Conservation (phyloP, 2,888 invertebrate genomes). For the Salpingus planirostris region DNA sequence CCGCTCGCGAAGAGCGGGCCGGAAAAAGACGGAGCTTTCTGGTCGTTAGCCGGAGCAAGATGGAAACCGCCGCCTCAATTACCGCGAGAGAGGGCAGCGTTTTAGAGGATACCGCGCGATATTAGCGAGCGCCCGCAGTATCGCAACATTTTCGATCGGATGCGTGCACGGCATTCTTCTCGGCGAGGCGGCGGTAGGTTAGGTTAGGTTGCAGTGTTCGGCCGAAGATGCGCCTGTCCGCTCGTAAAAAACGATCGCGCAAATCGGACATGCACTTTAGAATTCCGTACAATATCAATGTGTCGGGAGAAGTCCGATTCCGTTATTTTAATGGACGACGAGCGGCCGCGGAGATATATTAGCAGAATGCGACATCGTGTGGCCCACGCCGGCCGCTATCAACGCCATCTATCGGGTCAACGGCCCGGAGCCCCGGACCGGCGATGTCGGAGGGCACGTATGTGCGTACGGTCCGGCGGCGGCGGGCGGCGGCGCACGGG, state of each 20-base stretch:
- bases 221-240: no score
- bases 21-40: slow-evolving; percentile 15
- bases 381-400: slow-evolving; percentile 32
- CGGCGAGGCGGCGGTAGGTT: no score
- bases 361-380: slow-evolving; percentile 30
- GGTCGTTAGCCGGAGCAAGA: slow-evolving; percentile 23
- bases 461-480: no score
- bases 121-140: no score
- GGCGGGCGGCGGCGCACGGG: no score
- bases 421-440: no score
- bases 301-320: slow-evolving; percentile 22
- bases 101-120: no score
- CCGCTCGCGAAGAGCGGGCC: slow-evolving; percentile 6
- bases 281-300: slow-evolving; percentile 25
- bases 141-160: no score
- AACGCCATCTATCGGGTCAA: slow-evolving; percentile 35
- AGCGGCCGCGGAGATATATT: slow-evolving; percentile 29
- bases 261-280: slow-evolving; percentile 21
- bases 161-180: no score
- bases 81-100: slow-evolving; percentile 7
- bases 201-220: no score
- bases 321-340: slow-evolving; percentile 31
- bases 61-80: slow-evolving; percentile 21
- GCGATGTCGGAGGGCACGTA: no score
- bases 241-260: slow-evolving; percentile 12